Evolutionary conservation across 1,140 invertebrate species (phyloP), one percentile per base, ranked within the genome.

Genomic region (Drosophila pallidifrons): DNA sequence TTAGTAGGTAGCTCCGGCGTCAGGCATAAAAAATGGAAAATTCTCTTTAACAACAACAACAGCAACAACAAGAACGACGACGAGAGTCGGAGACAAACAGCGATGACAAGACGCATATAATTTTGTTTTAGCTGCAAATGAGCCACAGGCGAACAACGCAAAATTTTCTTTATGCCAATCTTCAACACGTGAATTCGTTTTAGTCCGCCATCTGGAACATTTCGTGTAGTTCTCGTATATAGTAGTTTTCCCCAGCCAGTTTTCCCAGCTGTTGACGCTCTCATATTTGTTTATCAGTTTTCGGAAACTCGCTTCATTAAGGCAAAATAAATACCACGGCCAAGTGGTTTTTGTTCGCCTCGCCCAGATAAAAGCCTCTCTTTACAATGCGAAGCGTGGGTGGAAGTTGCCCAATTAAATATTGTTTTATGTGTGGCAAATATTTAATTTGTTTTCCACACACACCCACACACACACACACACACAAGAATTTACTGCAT

Each of bases 201-300:
- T 57, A 57, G 54, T 57, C 47, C 7, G 45, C 43, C 61, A 13
- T 20, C 4, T 13, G 7, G 57, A 49, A 72, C 51, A 72, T 47
- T 30, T 3, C 41, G 35, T 46, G 47, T 35, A 47, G 38, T 45
- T 45, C 13, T 16, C 20, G 8, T 38, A 20, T 58, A 35, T 16
- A 57, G 30, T 57, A 16, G 16, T 49, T 16, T 20, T 20, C 20
- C 16, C 20, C 35, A 38, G 35, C 35, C 2, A 25, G 54, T 54
- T 54, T 32, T 54, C 51, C 30, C 82, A 88, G 83, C 82, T 87
- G 82, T 71, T 77, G 55, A 51, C 28, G 74, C 83, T 87, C 83
- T 63, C 83, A 83, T 88, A 87, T 87, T 87, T 87, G 83, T 81
- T 87, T 88, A 79, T 79, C 79, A 87, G 82, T 87, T 81, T 54